Base-by-base conservation (phyloP, 2,113 vertebrate genomes). In the Gymnorhina tibicen region DNA sequence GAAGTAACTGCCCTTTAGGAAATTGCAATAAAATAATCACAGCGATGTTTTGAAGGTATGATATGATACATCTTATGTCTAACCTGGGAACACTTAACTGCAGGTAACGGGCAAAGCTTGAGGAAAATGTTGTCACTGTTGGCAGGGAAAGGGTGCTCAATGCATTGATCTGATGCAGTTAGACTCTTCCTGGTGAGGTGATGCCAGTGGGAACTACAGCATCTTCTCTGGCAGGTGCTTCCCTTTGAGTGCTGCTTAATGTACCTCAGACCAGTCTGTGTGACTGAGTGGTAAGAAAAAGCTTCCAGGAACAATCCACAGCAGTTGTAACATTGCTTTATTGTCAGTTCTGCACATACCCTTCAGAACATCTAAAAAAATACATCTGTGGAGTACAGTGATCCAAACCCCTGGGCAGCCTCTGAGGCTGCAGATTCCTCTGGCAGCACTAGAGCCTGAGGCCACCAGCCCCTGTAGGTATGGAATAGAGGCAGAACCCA, bases 241-340 rank as follows among this genome's bases (percentile, higher is more conserved):
- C 41, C 20, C 35, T 88, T 19, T 11, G 9, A 8, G 17, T n/a
- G 30, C 66, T 76, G 30, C 67, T 83, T 60, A 37, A 52, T 42
- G 49, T 69, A n/a, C 24, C 41, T 52, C n/a, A 78, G 47, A 41
- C 27, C 41, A 52, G 26, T 19, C 41, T 56, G 18, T 49, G 42
- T 4, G 39, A 81, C 7, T 63, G 11, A 91, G 13, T 8, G n/a
- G 7, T 41, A 56, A 85, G 41, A 69, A 73, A 76, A 76, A 93
- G 21, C 63, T 80, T 83, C 22, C 78, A 94, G 33, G 37, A 77
- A 78, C 64, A 90, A 59, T 13, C 47, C 41, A 67, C 55, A 78
- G 44, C 66, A 63, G 63, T 62, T 91, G 2, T 59, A 92, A 93
- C 73, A 52, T 62, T 76, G 50, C 50, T 97, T 97, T 97, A 97